phyloP scores from a whole-genome alignment of 2,888 invertebrate genomes.

The Acanthosepion esculentum region DNA sequence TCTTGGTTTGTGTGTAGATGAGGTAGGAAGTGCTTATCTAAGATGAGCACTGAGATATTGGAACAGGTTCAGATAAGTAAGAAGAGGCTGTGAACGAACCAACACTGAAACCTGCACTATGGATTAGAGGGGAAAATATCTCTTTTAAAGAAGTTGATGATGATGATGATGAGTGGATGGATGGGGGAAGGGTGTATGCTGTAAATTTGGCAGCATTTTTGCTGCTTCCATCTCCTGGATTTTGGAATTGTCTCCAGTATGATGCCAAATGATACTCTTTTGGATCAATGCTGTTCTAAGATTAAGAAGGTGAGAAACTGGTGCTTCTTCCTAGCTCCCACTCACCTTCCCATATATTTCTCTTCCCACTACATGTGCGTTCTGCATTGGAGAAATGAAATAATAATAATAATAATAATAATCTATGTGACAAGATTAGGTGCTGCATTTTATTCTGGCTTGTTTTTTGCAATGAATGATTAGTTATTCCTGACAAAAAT shows the following conservation, averaged over 20 bases:
- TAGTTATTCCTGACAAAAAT: too few species aligned
- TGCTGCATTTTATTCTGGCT: neutral
- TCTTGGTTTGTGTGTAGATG: neutral
- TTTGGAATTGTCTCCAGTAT: neutral
- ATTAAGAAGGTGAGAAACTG: neutral
- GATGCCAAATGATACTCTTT: conserved; percentile 20
- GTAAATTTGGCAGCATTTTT: neutral
- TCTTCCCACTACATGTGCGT: neutral
- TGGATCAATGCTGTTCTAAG: neutral
- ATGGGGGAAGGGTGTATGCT: neutral
- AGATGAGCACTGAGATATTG: neutral
- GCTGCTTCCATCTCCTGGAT: conserved; percentile 7
- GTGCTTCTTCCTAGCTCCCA: accelerated
- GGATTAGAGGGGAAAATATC: neutral
- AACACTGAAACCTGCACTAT: neutral
- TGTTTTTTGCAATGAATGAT: too few species aligned
- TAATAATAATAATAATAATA: neutral
- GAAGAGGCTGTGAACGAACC: conserved; percentile 1
- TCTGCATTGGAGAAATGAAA: neutral
- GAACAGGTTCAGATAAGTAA: neutral
- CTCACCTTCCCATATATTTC: neutral
- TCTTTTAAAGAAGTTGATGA: neutral
- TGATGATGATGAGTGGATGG: neutral
- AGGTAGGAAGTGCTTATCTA: neutral
- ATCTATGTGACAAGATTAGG: neutral